These are phyloP conservation scores for Chelonus insularis DNA, from an alignment of 1,140 invertebrate species.

Conservation along the genomic window DNA sequence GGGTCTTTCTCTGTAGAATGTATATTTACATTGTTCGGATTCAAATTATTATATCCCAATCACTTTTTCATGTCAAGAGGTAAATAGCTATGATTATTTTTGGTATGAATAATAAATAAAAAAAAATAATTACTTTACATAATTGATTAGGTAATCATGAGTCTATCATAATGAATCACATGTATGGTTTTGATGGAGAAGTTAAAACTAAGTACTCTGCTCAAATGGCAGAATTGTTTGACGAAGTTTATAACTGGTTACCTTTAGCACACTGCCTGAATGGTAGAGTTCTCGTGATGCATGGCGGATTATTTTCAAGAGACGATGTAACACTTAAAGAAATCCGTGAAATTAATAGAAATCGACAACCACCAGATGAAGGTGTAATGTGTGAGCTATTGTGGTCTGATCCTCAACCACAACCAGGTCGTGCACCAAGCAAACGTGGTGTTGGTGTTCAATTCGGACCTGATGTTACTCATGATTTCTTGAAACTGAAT, in stretches of 20 bases:
- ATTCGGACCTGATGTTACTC: constrained; percentile 97
- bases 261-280: constrained; percentile 96
- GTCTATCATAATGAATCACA: constrained; percentile 97
- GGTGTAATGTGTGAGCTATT: constrained; percentile 96
- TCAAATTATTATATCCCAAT: constrained; percentile 95
- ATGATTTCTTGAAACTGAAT: constrained; percentile 82
- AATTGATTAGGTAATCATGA: constrained; percentile 92
- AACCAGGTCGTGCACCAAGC: constrained; percentile 82
- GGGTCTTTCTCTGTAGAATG: constrained; percentile 99
- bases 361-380: constrained; percentile 95
- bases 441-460: constrained; percentile 98
- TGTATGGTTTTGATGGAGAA: constrained; percentile 99
- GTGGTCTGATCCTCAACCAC: constrained; percentile 97
- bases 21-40: constrained; percentile 97
- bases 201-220: constrained; percentile 93
- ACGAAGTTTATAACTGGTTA: constrained; percentile 97
- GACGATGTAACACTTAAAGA: constrained; percentile 92
- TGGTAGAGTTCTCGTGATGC: constrained; percentile 89
- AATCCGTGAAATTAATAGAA: constrained; percentile 85
- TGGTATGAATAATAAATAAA: too few relatives aligned
- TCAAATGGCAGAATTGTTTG: constrained; percentile 96
- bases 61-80: constrained; percentile 98
- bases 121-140: too few relatives aligned
- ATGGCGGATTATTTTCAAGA: constrained; percentile 88
- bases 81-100: constrained; percentile 57